Percentiles rank a stretch among this genome's conserved stretches.
Conservation (phyloP, 1,140 invertebrate genomes). For the Apocrypta bakeri region DNA sequence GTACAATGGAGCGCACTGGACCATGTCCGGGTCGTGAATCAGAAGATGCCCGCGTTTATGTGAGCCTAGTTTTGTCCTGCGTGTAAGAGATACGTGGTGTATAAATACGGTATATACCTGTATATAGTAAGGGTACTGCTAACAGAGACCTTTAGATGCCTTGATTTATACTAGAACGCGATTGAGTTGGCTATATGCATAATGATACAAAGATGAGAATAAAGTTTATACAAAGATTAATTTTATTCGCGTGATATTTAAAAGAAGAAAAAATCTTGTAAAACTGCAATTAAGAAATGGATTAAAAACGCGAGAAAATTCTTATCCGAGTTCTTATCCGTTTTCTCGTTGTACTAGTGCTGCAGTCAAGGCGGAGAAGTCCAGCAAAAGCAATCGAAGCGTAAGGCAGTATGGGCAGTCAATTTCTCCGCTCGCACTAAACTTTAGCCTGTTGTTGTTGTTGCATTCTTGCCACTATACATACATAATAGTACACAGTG, state of each 20-base stretch:
- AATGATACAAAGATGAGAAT: too few relatives aligned
- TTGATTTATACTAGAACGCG: background rate
- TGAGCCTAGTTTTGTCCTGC: background rate
- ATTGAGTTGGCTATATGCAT: background rate
- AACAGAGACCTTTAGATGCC: background rate
- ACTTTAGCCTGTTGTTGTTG: background rate
- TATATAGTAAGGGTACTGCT: background rate
- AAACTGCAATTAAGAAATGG: too few relatives aligned
- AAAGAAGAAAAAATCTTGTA: too few relatives aligned
- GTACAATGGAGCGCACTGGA: background rate
- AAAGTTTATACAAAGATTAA: too few relatives aligned
- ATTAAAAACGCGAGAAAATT: too few relatives aligned
- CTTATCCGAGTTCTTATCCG: too few relatives aligned
- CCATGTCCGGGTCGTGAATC: conserved; percentile 28
- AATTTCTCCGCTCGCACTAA: background rate
- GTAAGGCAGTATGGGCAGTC: background rate
- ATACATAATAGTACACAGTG: too few relatives aligned
- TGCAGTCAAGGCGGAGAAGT: too few relatives aligned
- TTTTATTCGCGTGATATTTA: too few relatives aligned
- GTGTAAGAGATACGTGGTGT: background rate
- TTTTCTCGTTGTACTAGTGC: too few relatives aligned
- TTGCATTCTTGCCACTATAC: background rate
- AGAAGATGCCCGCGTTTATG: background rate
- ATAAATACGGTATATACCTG: too few relatives aligned
- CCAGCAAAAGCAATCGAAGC: background rate